Evolutionary conservation across 2,797 vertebrate species (phyloP), one percentile per base, ranked within the genome.

Genomic region (Huso huso): DNA sequence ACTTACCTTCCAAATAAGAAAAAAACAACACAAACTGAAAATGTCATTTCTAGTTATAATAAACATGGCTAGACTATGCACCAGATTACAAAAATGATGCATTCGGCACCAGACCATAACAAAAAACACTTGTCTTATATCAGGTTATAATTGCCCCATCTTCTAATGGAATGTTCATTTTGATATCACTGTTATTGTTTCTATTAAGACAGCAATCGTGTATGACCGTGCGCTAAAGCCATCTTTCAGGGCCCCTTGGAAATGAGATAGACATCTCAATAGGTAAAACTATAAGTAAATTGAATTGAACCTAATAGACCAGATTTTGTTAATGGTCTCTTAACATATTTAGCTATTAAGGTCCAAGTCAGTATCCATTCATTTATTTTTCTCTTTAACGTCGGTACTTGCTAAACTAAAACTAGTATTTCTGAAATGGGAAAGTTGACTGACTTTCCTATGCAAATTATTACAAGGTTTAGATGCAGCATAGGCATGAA

Each of bases 41-140:
- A 37, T 37, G 37, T 37, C 3, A 37, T 37, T 37, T 37, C 37
- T 5, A 37, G 3, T 61, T 71, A 49, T 67, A 72, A 70, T 58
- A 61, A 66, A 81, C 73, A 81, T 65, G 71, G 69, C 76, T 37
- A 37, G 5, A 37, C 37, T 4, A 37, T 37, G 37, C 81, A 85
- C 82, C 79, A 84, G 79, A 81, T 78, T 52, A 81, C 74, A 79
- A 75, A 81, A 76, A 68, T 15, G 10, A 51, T 60, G 4, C 10
- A 48, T 18, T 55, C 12, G 2, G 13, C 55, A 61, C 49, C n/a
- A 13, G 50, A 10, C 49, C 49, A 48, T 11, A 10, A 48, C 37
- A 11, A 55, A 11, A 9, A 18, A 48, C 62, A 63, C 59, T 63
- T 60, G 48, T 52, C 18, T 62, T 62, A 63, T 66, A 60, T 64